Evolutionary conservation across 64 coral and sea anemone species (phyloP).

Genomic region (Montipora capricornis): DNA sequence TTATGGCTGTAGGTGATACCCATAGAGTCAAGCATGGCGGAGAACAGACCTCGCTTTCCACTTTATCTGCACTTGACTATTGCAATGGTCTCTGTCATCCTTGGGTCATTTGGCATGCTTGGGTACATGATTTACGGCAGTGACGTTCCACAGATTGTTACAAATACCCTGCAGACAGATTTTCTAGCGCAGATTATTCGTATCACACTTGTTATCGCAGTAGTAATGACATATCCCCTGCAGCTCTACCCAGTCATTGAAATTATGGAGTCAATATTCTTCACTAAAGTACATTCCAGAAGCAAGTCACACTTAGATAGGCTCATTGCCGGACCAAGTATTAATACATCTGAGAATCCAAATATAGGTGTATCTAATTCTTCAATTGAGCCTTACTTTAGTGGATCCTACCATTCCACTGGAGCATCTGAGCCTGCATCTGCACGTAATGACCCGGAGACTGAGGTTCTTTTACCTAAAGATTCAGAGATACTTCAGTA

Average conservation of each 20-base stretch:
- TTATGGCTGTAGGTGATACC: slow-evolving; percentile 84
- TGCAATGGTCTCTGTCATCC: slow-evolving; percentile 75
- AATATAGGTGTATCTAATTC: background rate
- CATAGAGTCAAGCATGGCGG: slow-evolving; percentile 96
- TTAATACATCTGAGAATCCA: background rate
- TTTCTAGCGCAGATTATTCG: slow-evolving; percentile 66
- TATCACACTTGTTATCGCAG: slow-evolving; percentile 79
- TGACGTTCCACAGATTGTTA: slow-evolving; percentile 90
- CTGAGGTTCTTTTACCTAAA: slow-evolving; percentile 26
- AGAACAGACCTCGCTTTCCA: slow-evolving; percentile 87
- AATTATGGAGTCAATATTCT: slow-evolving; percentile 81
- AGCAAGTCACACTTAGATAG: slow-evolving; percentile 61
- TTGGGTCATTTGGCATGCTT: slow-evolving; percentile 96
- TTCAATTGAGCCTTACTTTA: background rate
- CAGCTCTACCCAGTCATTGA: slow-evolving; percentile 94
- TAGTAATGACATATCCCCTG: slow-evolving; percentile 92
- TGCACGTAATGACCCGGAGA: background rate
- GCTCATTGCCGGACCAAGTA: slow-evolving; percentile 63
- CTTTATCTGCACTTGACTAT: slow-evolving; percentile 91
- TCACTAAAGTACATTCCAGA: slow-evolving; percentile 64
- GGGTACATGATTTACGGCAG: slow-evolving; percentile 88
- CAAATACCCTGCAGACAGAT: slow-evolving; percentile 65
- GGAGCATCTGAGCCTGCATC: background rate
- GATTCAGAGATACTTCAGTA: slow-evolving; percentile 33
- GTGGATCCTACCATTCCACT: background rate